Evolutionary conservation across 2,888 invertebrate species (phyloP), one percentile per base, ranked within the genome.

Genomic region (Epinotia ramella): DNA sequence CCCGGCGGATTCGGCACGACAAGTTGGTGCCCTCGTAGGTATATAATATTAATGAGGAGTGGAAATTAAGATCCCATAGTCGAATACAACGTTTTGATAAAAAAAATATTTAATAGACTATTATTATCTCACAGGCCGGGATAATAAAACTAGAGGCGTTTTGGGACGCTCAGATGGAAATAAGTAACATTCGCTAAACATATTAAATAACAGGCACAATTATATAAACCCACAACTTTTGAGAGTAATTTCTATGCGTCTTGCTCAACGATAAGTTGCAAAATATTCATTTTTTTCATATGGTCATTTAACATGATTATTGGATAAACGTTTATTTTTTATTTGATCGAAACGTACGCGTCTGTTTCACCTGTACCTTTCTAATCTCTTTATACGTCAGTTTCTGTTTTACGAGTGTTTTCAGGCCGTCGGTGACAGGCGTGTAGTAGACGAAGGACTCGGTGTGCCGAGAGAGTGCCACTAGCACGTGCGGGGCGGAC

Each of bases 381-480:
- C 12, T 24, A 24, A 77, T 53, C 18, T 77, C 69, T 28, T 70
- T 28, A 18, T 60, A 60, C 3, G 59, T 62, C 44, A 66, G n/a
- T 9, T 40, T 49, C 11, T 40, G 65, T 2, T 46, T 40, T 18
- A 77, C 73, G 9, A 77, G 28, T 18, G 40, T 56, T 53, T 73
- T 60, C 7, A 77, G 68, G 12, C 4, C 20, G 53, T 77, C 77
- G 44, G 49, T n/a, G 2, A 77, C 70, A 12, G 77, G 66, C 3
- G 77, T 70, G 64, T 73, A 77, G 63, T 77, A 77, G 2, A 70
- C 44, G n/a, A 73, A 53, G 1, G 65, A 66, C 16, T 60, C 13
- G 5, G 20, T 73, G 40, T 77, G 77, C 9, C 77, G 63, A 5
- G 77, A 60, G 46, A 77, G 66, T 4, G 64, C 77, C 33, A 77